Conservation (phyloP, 2,797 vertebrate species). For the Gallirallus australis region DNA sequence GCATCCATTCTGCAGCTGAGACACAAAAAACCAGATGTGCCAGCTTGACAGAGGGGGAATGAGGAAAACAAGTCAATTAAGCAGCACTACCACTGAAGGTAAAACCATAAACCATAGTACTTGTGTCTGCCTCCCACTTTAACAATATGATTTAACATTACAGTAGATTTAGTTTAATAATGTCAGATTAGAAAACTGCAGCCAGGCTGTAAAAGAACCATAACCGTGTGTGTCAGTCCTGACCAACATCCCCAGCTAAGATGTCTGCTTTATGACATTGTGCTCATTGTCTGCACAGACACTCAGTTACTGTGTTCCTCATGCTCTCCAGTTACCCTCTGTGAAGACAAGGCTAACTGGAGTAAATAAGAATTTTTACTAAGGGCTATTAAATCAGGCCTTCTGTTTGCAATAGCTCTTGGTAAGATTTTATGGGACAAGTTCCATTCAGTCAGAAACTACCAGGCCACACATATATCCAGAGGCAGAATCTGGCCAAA, state of each 20-base stretch:
- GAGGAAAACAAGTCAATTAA: not conserved
- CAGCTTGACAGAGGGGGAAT: not conserved
- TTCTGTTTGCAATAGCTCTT: not conserved
- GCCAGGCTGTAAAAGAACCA: not conserved
- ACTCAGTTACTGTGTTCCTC: not conserved
- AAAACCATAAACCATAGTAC: not conserved
- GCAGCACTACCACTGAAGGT: not conserved
- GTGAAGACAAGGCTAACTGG: not conserved
- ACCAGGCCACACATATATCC: not conserved
- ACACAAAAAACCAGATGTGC: not conserved
- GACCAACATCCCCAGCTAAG: not conserved
- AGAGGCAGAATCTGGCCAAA: not conserved
- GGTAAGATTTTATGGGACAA: constrained; percentile 11
- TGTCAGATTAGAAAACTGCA: not conserved
- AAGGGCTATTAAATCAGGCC: not conserved
- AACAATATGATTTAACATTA: not conserved
- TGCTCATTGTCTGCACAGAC: not conserved
- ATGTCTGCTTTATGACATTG: not conserved
- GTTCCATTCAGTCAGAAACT: not conserved
- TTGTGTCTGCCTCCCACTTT: not conserved
- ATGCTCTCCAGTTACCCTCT: not conserved
- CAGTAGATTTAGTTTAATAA: not conserved
- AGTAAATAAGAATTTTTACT: constrained; percentile 24
- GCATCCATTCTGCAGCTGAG: not conserved
- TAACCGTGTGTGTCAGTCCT: not conserved